These are phyloP conservation scores for Sparus aurata DNA, from an alignment of 2,797 vertebrate genomes.

Conservation along the genomic window DNA sequence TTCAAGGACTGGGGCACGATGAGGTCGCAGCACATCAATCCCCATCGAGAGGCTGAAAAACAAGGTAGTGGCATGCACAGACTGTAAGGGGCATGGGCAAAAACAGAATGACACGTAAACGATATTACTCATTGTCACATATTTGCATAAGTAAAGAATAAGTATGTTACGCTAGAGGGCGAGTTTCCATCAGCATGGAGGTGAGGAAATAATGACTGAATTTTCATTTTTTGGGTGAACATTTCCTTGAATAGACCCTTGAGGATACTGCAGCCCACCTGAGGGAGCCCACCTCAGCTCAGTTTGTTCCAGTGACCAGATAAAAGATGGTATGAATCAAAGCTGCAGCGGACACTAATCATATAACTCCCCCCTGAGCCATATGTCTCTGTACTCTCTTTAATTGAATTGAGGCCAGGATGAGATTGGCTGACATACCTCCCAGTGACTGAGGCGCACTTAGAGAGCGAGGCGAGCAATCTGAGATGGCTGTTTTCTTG, in stretches of 20 bases:
- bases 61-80: too few relatives aligned
- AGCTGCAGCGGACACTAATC: conserved; percentile 80
- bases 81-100: too few relatives aligned
- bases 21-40: too few relatives aligned
- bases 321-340: conserved; percentile 76
- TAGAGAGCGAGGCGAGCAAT: conserved; percentile 36
- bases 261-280: conserved; percentile 31
- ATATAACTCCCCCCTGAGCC: conserved; percentile 77
- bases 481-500: conserved; percentile 57
- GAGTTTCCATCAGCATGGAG: too few relatives aligned
- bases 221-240: too few relatives aligned
- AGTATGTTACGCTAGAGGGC: too few relatives aligned
- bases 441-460: conserved; percentile 58
- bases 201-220: too few relatives aligned
- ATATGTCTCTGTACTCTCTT: conserved; percentile 82
- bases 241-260: conserved; percentile 9
- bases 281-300: conserved; percentile 22
- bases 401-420: conserved; percentile 82
- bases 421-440: conserved; percentile 80
- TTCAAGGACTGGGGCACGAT: too few relatives aligned
- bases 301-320: conserved; percentile 55
- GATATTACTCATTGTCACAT: too few relatives aligned
- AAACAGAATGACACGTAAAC: too few relatives aligned
- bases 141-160: too few relatives aligned
- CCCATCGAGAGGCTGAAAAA: too few relatives aligned